These are phyloP conservation scores for Mobula hypostoma DNA, from an alignment of 2,113 vertebrate species.

Conservation along the genomic window DNA sequence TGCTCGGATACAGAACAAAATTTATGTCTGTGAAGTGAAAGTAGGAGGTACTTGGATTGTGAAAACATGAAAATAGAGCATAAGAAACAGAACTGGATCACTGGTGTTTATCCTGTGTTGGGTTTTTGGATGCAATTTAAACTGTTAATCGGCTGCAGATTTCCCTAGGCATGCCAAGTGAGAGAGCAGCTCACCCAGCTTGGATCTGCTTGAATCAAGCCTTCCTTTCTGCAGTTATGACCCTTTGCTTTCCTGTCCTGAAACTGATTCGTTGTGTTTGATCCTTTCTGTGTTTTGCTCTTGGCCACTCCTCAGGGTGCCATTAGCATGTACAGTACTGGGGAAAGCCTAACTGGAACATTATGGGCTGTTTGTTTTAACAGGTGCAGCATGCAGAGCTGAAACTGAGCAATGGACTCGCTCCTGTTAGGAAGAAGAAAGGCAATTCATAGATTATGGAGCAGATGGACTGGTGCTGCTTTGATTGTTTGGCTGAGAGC, in stretches of 20 bases:
- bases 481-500: background rate
- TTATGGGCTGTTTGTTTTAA: constrained; percentile 84
- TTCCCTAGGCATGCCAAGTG: background rate
- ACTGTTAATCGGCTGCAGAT: background rate
- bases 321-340: constrained; percentile 71
- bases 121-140: background rate
- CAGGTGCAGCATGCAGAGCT: constrained; percentile 87
- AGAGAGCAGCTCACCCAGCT: background rate
- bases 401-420: constrained; percentile 68
- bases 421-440: constrained; percentile 73
- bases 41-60: background rate
- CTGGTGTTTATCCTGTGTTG: background rate
- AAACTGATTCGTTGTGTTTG: constrained; percentile 97
- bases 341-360: constrained; percentile 77
- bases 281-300: constrained; percentile 34
- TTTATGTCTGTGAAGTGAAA: background rate
- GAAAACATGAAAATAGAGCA: background rate
- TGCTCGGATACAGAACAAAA: background rate
- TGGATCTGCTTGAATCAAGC: constrained; percentile 56
- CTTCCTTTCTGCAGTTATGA: constrained; percentile 93
- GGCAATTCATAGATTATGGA: constrained; percentile 47
- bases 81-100: background rate
- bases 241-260: constrained; percentile 90
- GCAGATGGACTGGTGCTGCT: background rate
- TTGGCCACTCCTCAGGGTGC: constrained; percentile 42